Base-by-base conservation (phyloP, 2,888 invertebrate species). In the Halictus ligatus region DNA sequence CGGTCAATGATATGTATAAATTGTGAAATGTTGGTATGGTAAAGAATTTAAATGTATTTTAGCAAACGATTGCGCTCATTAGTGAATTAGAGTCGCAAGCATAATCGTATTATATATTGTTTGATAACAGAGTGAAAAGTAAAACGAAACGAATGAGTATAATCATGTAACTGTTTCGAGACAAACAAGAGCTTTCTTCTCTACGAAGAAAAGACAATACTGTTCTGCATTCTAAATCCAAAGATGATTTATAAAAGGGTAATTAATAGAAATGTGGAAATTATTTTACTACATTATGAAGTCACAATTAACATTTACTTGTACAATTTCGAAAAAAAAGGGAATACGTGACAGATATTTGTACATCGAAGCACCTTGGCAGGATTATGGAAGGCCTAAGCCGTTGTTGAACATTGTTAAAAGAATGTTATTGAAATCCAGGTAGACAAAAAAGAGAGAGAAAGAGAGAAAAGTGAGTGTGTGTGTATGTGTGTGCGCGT, bases 321-420 rank as follows among this genome's bases (percentile, higher is more conserved):
- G 72, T 88, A 88, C 78, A 88, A 89, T 91, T 88, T 46, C 78
- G 82, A 43, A 71, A 43, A 82, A 69, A 71, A 69, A 71, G n/a
- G 71, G 40, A 83, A 81, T 80, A 83, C 81, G 85, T 78, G 87
- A 90, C 91, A 89, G 92, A 93, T 92, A 88, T 89, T 90, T 93
- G 92, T 94, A 93, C 89, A 89, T 92, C 92, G 90, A 89, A 86
- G 88, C 89, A 90, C 89, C 91, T 86, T 90, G 91, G 86, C 81
- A 60, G 87, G 88, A 88, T 91, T 85, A 91, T 87, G 88, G 91
- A 92, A 93, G 94, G 94, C 94, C 94, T 94, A 94, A 92, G 94
- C 93, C 93, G 90, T 94, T 94, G 94, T 94, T 94, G 92, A 92
- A 92, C 92, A 93, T 94, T 94, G 94, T 94, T 94, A 91, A 35